These are phyloP conservation scores for Amphipoea lucens DNA, from an alignment of 2,888 invertebrate species.

Conservation along the genomic window DNA sequence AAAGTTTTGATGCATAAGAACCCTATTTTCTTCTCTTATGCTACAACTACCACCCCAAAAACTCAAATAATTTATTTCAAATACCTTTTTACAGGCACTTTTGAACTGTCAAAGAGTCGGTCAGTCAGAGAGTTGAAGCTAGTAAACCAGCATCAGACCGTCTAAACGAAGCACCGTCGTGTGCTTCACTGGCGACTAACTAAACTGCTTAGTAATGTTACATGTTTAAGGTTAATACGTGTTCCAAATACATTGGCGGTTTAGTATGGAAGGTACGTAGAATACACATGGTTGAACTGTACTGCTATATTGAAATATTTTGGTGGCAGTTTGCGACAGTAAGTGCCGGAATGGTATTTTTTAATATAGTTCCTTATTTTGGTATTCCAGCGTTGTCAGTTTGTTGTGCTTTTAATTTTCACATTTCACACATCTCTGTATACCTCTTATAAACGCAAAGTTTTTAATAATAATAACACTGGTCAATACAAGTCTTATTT, in stretches of 20 bases:
- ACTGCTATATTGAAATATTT: slow-evolving; percentile 16
- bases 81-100: background rate
- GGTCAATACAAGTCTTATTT: too few species aligned
- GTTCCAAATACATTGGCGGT: slow-evolving; percentile 11
- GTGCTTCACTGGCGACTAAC: slow-evolving; percentile 28
- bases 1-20: background rate
- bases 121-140: background rate
- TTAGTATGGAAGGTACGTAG: background rate
- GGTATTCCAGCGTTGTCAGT: background rate
- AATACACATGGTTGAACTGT: background rate
- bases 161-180: slow-evolving; percentile 1
- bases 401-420: background rate
- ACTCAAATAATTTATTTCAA: background rate
- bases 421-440: background rate
- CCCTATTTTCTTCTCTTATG: background rate
- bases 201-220: slow-evolving; percentile 31
- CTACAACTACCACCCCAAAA: too few species aligned
- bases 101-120: background rate
- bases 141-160: slow-evolving; percentile 4
- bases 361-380: background rate
- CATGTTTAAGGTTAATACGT: slow-evolving; percentile 16
- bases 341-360: background rate
- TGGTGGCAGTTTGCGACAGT: background rate
- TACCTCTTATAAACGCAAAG: too few species aligned
- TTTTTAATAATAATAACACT: too few species aligned